Evolutionary conservation across 2,113 vertebrate genomes (phyloP).

Genomic region (Chunga burmeisteri): DNA sequence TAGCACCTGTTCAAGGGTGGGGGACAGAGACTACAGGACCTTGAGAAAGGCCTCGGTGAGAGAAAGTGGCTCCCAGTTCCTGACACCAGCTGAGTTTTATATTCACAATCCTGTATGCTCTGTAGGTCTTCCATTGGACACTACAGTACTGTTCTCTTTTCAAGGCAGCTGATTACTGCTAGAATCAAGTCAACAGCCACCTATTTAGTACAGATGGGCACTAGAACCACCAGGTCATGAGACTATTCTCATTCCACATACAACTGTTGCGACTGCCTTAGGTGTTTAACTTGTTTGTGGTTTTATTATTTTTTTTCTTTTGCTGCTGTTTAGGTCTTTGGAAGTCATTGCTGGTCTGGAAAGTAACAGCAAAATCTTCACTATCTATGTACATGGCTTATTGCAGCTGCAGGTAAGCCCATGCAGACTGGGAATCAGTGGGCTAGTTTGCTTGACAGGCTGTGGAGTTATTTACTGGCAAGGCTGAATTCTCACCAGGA

Average conservation of each 20-base stretch:
- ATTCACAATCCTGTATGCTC: background rate
- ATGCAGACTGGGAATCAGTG: background rate
- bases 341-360: slow-evolving; percentile 92
- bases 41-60: background rate
- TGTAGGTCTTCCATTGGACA: background rate
- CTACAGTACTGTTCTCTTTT: background rate
- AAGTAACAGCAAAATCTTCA: slow-evolving; percentile 91
- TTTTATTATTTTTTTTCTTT: background rate
- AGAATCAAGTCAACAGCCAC: background rate
- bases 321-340: slow-evolving; percentile 78
- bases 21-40: background rate
- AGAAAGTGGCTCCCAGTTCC: background rate
- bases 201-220: background rate
- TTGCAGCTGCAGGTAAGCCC: slow-evolving; percentile 91
- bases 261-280: background rate
- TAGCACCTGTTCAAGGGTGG: background rate
- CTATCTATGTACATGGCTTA: slow-evolving; percentile 86
- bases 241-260: accelerated
- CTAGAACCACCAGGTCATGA: background rate
- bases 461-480: background rate
- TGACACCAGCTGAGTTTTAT: background rate
- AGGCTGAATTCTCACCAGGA: background rate
- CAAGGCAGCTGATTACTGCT: background rate
- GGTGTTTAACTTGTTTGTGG: background rate
- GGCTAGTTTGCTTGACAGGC: background rate